These are phyloP conservation scores for Helogale parvula DNA, from an alignment of 2,113 vertebrate genomes.

Conservation along the genomic window DNA sequence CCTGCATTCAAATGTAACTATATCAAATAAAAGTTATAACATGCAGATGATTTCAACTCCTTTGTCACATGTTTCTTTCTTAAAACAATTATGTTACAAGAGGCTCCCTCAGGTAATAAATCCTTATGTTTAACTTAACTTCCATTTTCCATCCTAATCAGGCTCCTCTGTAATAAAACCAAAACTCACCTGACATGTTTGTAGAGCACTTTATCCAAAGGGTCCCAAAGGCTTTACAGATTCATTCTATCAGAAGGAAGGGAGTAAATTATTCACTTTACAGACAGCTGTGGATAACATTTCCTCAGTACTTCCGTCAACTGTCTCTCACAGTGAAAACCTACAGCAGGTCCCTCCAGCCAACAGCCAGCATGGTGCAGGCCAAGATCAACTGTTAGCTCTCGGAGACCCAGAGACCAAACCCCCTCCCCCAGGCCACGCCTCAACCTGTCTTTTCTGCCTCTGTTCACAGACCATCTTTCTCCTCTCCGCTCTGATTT, in stretches of 20 bases:
- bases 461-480: background rate
- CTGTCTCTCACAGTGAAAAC: background rate
- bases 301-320: background rate
- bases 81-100: slow-evolving; percentile 64
- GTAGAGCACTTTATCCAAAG: slow-evolving; percentile 65
- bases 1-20: slow-evolving; percentile 46
- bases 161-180: slow-evolving; percentile 59
- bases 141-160: slow-evolving; percentile 27
- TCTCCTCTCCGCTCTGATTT: background rate
- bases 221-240: slow-evolving; percentile 62
- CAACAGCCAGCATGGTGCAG: background rate
- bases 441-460: background rate
- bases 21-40: slow-evolving; percentile 45
- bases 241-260: slow-evolving; percentile 9
- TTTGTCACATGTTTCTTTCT: slow-evolving; percentile 57
- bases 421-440: fast-evolving
- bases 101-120: slow-evolving; percentile 61
- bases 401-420: background rate
- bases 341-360: background rate
- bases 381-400: background rate
- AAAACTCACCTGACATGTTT: slow-evolving; percentile 56
- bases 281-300: slow-evolving; percentile 16
- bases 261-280: slow-evolving; percentile 59
- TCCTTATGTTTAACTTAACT: slow-evolving; percentile 48
- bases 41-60: slow-evolving; percentile 15